Percentiles rank a stretch among this genome's conserved stretches.
Evolutionary conservation across 2,113 vertebrate species (phyloP).

Genomic region (Neolamprologus modestus): DNA sequence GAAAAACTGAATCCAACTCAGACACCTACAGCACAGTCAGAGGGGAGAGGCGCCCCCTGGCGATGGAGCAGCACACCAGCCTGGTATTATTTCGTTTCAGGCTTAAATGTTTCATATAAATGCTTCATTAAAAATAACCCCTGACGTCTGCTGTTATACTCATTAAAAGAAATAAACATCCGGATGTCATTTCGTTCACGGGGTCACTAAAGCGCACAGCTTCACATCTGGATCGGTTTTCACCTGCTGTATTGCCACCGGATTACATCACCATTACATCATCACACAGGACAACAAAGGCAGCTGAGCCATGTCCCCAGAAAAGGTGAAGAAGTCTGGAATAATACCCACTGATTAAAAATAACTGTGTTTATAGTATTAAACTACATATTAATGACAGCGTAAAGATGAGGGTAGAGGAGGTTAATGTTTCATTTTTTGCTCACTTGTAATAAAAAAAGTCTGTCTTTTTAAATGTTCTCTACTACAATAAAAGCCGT

Average conservation of each 20-base stretch:
- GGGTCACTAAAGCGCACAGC: neutral
- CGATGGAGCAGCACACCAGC: neutral
- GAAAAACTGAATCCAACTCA: neutral
- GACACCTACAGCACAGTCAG: neutral
- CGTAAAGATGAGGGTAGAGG: neutral
- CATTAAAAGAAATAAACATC: neutral
- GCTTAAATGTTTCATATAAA: neutral
- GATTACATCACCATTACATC: slow-evolving; percentile 70
- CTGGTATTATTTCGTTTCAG: neutral
- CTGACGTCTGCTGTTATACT: neutral
- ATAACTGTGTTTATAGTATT: neutral
- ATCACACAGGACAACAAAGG: slow-evolving; percentile 45
- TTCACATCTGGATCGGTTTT: neutral
- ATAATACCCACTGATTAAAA: neutral
- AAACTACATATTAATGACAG: neutral
- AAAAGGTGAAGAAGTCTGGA: neutral
- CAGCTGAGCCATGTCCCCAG: neutral
- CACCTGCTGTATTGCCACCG: slow-evolving; percentile 43
- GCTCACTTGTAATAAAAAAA: neutral
- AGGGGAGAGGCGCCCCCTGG: slow-evolving; percentile 39
- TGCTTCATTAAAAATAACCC: neutral
- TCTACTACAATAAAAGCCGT: neutral
- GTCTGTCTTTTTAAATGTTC: neutral
- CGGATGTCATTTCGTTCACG: rapidly evolving
- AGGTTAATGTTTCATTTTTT: neutral